Evolutionary conservation across 2,888 invertebrate species (phyloP).

Genomic region (Scaptomyza parva): DNA sequence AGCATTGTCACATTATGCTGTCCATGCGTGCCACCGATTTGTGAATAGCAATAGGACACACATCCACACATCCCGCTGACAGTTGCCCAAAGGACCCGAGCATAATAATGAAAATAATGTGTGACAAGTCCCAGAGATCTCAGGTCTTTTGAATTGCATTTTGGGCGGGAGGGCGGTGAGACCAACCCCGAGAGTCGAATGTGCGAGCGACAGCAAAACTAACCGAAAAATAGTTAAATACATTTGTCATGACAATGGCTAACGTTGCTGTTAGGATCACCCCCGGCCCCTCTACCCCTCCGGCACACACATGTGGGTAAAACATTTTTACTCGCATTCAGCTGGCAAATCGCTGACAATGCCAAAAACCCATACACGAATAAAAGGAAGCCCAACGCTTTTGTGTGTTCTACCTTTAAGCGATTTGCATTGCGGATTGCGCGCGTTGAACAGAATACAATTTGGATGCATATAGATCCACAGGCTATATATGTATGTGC

Average conservation of each 20-base stretch:
- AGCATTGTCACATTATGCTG: constrained; percentile 54
- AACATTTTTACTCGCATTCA: constrained; percentile 72
- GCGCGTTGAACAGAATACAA: constrained; percentile 80
- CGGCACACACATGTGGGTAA: constrained; percentile 33
- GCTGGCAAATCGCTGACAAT: constrained; percentile 79
- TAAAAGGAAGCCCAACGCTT: constrained; percentile 57
- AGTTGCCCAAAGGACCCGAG: constrained; percentile 60
- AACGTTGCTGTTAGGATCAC: constrained; percentile 13
- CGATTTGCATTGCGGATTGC: constrained; percentile 73
- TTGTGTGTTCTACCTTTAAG: constrained; percentile 77
- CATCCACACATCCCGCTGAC: constrained; percentile 32
- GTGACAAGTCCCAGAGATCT: constrained; percentile 77
- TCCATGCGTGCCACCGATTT: constrained; percentile 74
- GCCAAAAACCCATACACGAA: too few species aligned
- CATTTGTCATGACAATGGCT: constrained; percentile 79
- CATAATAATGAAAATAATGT: constrained; percentile 79
- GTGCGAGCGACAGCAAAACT: constrained; percentile 54
- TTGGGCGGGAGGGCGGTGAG: too few species aligned
- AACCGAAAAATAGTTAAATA: constrained; percentile 78
- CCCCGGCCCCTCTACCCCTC: constrained; percentile 10
- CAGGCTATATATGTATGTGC: constrained; percentile 23
- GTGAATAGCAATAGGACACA: constrained; percentile 50
- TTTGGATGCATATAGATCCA: constrained; percentile 68
- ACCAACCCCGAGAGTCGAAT: constrained; percentile 50
- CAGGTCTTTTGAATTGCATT: constrained; percentile 53